A percentile compares a stretch with the other conserved stretches of the same genome.
phyloP scores from a whole-genome alignment of 1,140 invertebrate species.

The Cryptotermes secundus region DNA sequence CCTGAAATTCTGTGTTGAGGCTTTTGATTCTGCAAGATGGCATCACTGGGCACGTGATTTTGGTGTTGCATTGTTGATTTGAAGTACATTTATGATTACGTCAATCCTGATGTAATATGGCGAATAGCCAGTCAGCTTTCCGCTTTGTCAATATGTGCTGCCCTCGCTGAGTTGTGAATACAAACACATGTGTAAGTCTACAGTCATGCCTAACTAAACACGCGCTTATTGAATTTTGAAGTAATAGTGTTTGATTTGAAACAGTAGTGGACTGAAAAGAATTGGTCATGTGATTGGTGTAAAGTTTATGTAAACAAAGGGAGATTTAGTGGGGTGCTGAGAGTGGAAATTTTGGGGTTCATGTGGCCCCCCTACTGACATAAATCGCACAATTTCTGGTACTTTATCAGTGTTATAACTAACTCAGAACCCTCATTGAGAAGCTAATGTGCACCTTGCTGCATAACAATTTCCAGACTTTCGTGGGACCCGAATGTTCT shows the following conservation, averaged over 20 bases:
- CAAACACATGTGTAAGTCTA: conserved; percentile 9
- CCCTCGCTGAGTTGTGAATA: not conserved
- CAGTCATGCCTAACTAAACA: not conserved
- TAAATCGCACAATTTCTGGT: not conserved
- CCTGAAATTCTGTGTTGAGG: not conserved
- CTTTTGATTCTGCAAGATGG: not conserved
- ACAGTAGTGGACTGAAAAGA: not conserved
- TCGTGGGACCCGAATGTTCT: too few relatives aligned
- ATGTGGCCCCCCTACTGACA: not conserved
- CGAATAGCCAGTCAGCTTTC: not conserved
- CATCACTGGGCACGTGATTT: not conserved
- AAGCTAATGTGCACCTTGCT: too few relatives aligned
- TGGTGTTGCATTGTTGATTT: not conserved
- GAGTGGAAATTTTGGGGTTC: not conserved
- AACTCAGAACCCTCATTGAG: too few relatives aligned
- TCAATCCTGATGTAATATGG: not conserved
- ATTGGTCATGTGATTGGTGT: not conserved
- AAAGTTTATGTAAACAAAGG: not conserved
- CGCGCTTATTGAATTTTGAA: conserved; percentile 4
- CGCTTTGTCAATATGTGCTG: conserved; percentile 1
- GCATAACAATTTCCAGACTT: too few relatives aligned
- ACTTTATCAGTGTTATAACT: too few relatives aligned
- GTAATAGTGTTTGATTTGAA: not conserved
- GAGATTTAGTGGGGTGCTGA: not conserved
- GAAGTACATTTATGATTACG: not conserved